Conservation (phyloP, 2,888 invertebrate species). For the Ptychoptera contaminata region DNA sequence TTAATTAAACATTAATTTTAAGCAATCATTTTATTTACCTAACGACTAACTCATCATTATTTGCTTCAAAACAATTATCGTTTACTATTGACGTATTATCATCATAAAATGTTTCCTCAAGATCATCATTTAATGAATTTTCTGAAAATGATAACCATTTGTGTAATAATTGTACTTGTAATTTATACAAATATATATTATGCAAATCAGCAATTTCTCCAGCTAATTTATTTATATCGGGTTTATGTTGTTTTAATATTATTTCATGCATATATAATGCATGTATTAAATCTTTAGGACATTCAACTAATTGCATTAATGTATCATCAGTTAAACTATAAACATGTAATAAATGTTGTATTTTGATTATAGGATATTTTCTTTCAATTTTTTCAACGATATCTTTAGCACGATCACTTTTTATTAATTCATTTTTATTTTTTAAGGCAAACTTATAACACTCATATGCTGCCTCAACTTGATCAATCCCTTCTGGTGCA, state of each 20-base stretch:
- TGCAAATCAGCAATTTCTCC: slow-evolving; percentile 24
- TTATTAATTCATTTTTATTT: slow-evolving; percentile 15
- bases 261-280: slow-evolving; percentile 25
- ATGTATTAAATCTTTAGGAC: slow-evolving; percentile 24
- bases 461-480: slow-evolving; percentile 28
- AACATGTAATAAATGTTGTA: slow-evolving; percentile 26
- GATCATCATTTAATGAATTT: slow-evolving; percentile 16
- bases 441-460: slow-evolving; percentile 26
- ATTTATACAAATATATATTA: slow-evolving; percentile 18
- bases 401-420: slow-evolving; percentile 15
- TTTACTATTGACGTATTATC: slow-evolving; percentile 12
- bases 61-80: slow-evolving; percentile 11
- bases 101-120: slow-evolving; percentile 29
- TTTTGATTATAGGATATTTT: slow-evolving; percentile 28
- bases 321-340: slow-evolving; percentile 27
- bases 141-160: slow-evolving; percentile 24
- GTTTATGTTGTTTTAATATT: slow-evolving; percentile 22
- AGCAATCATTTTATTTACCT: background rate
- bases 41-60: slow-evolving; percentile 15
- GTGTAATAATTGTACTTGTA: slow-evolving; percentile 25
- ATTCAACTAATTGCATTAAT: slow-evolving; percentile 23
- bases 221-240: slow-evolving; percentile 26
- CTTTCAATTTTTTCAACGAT: slow-evolving; percentile 25
- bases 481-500: slow-evolving; percentile 29
- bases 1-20: no score